Base-by-base conservation (phyloP, 64 coral and sea anemone genomes). In the Acropora tenuis region DNA sequence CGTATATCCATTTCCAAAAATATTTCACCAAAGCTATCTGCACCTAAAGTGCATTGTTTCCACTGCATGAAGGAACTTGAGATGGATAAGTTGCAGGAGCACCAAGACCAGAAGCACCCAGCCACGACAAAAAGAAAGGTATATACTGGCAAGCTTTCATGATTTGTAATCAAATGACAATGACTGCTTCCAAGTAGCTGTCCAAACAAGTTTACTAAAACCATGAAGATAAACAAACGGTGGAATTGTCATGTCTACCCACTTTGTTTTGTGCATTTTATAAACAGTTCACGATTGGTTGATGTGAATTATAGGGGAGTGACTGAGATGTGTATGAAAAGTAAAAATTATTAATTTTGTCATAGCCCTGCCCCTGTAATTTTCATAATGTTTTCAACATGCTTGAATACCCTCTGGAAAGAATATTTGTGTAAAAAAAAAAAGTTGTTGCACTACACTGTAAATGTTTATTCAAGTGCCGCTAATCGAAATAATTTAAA, bases 41-140 rank as follows among this genome's bases (percentile, higher is more conserved):
- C 69, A 89, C 78, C 78, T 43, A 72, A 48, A 53, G 66, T 90
- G 59, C 47, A 81, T 43, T 81, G 78, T 44, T 69, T 80, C 55
- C 53, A 90, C 30, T 90, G 89, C 69, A 65, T 81, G 63, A 61
- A 82, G 19, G 17, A 80, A 41, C 48, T 82, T 41, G 78, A 72
- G 6, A 90, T 90, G 89, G 78, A 80, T 18, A 69, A 80, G 66
- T 79, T 90, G 47, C 43, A 68, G 47, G 8, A 50, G 8, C 78
- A 90, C 48, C 75, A 89, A 74, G 59, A 89, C 57, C 30, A 89
- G 58, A 52, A 89, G 41, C 88, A 89, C 69, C 69, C 69, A 73
- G 18, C 10, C 66, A 43, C 45, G 4, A 73, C 48, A 4, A 55
- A 48, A 52, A 75, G 69, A 45, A 73, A 73, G 69, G 69, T 73